phyloP scores from a whole-genome alignment of 2,797 vertebrate species.

The Lacerta bilineata region DNA sequence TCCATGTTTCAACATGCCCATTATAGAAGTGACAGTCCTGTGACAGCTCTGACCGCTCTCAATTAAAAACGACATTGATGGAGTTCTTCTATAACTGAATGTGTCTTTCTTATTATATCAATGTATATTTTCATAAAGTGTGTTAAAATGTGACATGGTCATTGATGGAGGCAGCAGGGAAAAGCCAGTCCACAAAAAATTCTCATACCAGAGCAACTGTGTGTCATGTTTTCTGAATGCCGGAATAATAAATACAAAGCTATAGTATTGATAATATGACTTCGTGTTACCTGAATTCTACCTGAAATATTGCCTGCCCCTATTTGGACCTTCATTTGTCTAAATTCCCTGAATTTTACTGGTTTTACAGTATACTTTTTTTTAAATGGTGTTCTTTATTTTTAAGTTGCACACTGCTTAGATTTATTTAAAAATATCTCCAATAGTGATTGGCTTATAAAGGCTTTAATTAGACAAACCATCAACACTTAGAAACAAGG shows the following conservation, averaged over 20 bases:
- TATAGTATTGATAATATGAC: not conserved
- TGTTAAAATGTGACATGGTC: conserved; percentile 1
- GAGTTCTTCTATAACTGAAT: conserved; percentile 19
- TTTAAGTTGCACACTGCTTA: too few relatives aligned
- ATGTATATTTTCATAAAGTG: not conserved
- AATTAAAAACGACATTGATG: conserved; percentile 19
- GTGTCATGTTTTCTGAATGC: not conserved
- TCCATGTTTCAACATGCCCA: not conserved
- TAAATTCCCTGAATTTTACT: too few relatives aligned
- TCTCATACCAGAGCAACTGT: not conserved
- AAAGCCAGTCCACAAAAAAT: conserved; percentile 1
- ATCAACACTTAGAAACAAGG: not conserved
- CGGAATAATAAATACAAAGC: not conserved
- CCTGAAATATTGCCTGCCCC: too few relatives aligned
- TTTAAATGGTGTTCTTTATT: too few relatives aligned
- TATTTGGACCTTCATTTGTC: too few relatives aligned
- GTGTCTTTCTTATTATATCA: conserved; percentile 3
- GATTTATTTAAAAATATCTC: too few relatives aligned
- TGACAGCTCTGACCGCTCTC: not conserved
- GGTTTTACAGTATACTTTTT: too few relatives aligned
- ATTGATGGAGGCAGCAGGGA: not conserved
- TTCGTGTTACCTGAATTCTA: too few relatives aligned
- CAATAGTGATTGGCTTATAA: too few relatives aligned
- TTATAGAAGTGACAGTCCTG: not conserved
- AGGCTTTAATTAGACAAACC: too few relatives aligned